A percentile compares a stretch with the other conserved stretches of the same genome.
These are phyloP conservation scores for Lordiphosa andalusiaca DNA, from an alignment of 2,888 invertebrate species.

Conservation along the genomic window DNA sequence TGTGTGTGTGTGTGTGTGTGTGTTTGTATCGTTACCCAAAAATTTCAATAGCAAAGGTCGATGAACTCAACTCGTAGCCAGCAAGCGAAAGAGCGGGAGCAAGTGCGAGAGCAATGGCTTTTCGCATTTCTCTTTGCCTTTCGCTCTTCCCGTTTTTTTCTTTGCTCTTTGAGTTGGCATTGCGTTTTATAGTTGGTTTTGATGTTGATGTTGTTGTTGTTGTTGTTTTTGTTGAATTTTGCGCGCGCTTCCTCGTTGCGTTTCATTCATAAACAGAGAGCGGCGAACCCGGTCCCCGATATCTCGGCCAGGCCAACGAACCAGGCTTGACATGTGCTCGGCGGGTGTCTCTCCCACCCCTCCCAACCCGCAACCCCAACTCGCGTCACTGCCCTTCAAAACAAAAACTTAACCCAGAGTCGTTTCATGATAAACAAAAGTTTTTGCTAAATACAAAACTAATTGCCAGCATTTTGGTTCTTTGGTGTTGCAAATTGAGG, in stretches of 20 bases:
- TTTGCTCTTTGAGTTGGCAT: conserved; percentile 10
- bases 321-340: conserved; percentile 62
- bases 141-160: conserved; percentile 13
- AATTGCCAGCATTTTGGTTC: too few species aligned
- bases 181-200: conserved; percentile 11
- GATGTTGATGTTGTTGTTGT: not conserved
- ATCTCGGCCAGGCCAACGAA: conserved; percentile 73
- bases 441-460: conserved; percentile 16
- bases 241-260: conserved; percentile 63
- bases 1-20: conserved; percentile 34
- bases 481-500: too few species aligned
- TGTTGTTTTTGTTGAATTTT: conserved; percentile 31
- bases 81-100: conserved; percentile 8
- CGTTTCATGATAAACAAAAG: conserved; percentile 4
- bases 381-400: not conserved
- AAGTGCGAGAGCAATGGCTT: conserved; percentile 14
- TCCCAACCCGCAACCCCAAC: not conserved
- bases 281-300: conserved; percentile 39
- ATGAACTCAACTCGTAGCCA: conserved; percentile 61
- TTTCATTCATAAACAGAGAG: conserved; percentile 75
- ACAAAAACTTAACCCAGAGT: not conserved
- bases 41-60: conserved; percentile 78
- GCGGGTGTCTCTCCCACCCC: conserved; percentile 17
- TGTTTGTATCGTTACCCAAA: conserved; percentile 57
- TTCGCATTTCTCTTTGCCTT: conserved; percentile 17